Conservation (phyloP, 1,140 invertebrate species). For the Hylyphantes graminicola region DNA sequence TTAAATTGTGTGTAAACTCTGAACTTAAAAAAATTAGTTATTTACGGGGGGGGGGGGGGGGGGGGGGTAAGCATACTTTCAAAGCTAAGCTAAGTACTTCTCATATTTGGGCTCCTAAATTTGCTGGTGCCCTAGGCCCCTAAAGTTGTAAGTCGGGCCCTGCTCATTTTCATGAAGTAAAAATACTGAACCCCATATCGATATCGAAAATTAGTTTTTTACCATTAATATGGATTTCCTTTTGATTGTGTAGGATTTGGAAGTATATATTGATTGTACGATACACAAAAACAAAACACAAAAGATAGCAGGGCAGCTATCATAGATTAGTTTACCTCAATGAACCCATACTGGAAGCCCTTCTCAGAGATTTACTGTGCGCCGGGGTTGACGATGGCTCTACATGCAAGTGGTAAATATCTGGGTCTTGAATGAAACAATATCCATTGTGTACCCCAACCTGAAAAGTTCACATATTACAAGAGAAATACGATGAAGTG, state of each 20-base stretch:
- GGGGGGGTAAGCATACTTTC: too few species aligned
- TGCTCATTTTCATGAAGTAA: too few species aligned
- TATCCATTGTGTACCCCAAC: conserved; percentile 48
- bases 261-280: background rate
- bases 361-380: conserved; percentile 7
- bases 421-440: conserved; percentile 52
- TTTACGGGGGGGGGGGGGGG: too few species aligned
- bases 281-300: background rate
- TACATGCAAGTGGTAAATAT: conserved; percentile 39
- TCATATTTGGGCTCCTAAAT: too few species aligned
- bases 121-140: too few species aligned
- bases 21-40: too few species aligned
- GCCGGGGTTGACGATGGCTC: conserved; percentile 22
- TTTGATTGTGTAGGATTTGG: background rate
- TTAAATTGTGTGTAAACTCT: too few species aligned
- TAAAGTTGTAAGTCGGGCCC: too few species aligned
- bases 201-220: too few species aligned
- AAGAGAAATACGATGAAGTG: background rate
- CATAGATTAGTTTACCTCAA: conserved; percentile 11
- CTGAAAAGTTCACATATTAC: background rate
- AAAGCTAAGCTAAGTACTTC: too few species aligned
- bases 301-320: background rate
- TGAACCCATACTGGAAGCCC: conserved; percentile 35
- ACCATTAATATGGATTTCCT: background rate
- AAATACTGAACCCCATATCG: too few species aligned